Evolutionary conservation across 2,113 vertebrate species (phyloP), one percentile per base, ranked within the genome.

Genomic region (Dicaeum eximium): DNA sequence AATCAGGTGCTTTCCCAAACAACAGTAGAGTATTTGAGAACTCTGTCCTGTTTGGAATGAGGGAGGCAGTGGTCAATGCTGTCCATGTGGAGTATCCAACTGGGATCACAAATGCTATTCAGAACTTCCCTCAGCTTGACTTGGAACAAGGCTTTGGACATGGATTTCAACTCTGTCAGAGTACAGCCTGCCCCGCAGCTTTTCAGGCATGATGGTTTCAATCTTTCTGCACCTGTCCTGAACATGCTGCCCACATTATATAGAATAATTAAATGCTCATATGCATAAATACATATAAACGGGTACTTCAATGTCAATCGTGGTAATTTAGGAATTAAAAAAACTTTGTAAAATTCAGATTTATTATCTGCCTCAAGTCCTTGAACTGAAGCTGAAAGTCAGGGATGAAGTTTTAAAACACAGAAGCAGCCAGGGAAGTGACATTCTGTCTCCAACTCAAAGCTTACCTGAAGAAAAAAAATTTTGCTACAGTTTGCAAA

Each of bases 401-500:
- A 80, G 50, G n/a, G 35, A 70, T 38, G 31, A 62, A 80, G 58
- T 72, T 82, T 58, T 45, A 53, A 81, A 93, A 58, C 30, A 78
- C 30, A 67, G 40, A 61, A 83, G 56, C 48, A 82, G 57, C 18
- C 20, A 72, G 15, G 11, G 22, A 87, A 80, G 25, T 70, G 48
- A 56, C 22, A 53, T 62, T 73, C 54, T 37, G 17, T 57, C 61
- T 75, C 48, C 1, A 2, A 65, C 53, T 81, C 40, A 75, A 85
- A 90, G 40, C 40, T 75, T 45, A 37, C 48, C 70, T 79, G 48
- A 72, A 67, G 73, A 90, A 91, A 91, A 21, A 25, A 27, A 28
- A 13, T 25, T n/a, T 56, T 92, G 54, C 69, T 80, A 33, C 1
- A 2, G 65, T 89, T 85, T 91, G 88, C 57, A 96, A 90, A 89